phyloP scores from a whole-genome alignment of 2,888 invertebrate species.

The Drosophila limbata region DNA sequence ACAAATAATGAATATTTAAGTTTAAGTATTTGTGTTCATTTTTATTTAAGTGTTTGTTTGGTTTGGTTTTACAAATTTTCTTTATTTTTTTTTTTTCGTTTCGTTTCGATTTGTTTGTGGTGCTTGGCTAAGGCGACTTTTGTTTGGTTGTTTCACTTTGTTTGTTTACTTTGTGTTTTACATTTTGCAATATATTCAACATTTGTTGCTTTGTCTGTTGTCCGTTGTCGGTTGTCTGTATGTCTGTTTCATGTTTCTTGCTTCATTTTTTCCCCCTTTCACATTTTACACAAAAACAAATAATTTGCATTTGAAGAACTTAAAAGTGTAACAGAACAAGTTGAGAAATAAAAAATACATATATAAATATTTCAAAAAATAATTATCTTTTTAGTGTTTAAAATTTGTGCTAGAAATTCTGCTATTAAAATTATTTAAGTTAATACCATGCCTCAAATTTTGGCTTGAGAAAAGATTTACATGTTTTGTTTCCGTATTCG shows the following conservation, averaged over 20 bases:
- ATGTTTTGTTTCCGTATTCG: constrained; percentile 52
- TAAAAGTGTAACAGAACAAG: constrained; percentile 44
- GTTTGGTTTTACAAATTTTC: constrained; percentile 63
- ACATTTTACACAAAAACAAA: constrained; percentile 59
- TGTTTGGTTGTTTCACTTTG: constrained; percentile 76
- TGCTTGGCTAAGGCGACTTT: constrained; percentile 79
- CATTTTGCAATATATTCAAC: constrained; percentile 63
- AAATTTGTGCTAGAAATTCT: constrained; percentile 80
- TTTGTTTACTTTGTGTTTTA: constrained; percentile 47
- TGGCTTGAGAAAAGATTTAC: constrained; percentile 69
- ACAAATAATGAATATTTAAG: constrained; percentile 65
- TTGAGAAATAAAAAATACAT: constrained; percentile 28
- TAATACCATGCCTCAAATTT: constrained; percentile 51
- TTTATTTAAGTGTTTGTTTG: constrained; percentile 30
- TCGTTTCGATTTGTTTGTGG: constrained; percentile 66
- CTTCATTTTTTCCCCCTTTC: constrained; percentile 49
- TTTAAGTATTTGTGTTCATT: constrained; percentile 52
- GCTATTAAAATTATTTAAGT: constrained; percentile 80
- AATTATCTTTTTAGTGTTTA: constrained; percentile 63
- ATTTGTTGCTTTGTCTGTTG: constrained; percentile 52
- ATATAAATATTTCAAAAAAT: constrained; percentile 20
- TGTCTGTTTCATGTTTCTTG: constrained; percentile 40
- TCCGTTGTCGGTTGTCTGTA: constrained; percentile 48
- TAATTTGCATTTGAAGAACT: constrained; percentile 56
- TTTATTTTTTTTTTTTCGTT: constrained; percentile 51